These are phyloP conservation scores for Lipophrys pholis DNA, from an alignment of 2,113 vertebrate genomes.

Conservation along the genomic window DNA sequence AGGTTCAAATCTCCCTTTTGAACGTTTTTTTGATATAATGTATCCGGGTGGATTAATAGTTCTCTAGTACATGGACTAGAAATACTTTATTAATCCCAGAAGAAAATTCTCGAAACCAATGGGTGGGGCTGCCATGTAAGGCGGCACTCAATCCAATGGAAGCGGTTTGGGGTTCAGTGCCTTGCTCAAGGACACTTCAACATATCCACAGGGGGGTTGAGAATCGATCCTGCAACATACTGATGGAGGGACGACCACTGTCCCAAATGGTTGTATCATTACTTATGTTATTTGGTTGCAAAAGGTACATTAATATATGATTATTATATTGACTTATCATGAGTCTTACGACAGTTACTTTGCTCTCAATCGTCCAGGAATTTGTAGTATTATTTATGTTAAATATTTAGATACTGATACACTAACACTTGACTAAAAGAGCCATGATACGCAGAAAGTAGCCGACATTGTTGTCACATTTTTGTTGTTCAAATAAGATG, in stretches of 20 bases:
- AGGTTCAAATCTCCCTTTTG: slow-evolving; percentile 3
- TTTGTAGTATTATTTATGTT: not conserved
- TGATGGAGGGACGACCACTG: not conserved
- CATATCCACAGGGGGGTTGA: too few relatives aligned
- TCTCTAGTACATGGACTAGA: not conserved
- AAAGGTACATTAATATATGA: not conserved
- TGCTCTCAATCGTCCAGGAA: slow-evolving; percentile 3
- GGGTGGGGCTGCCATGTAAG: too few relatives aligned
- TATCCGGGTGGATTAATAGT: slow-evolving; percentile 4
- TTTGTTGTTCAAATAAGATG: not conserved
- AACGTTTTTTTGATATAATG: slow-evolving; percentile 18
- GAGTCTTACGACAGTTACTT: not conserved
- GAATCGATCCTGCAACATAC: too few relatives aligned
- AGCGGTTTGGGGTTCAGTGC: too few relatives aligned
- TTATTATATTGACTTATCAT: not conserved
- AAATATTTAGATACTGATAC: too few relatives aligned
- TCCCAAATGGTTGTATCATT: slow-evolving; percentile 15
- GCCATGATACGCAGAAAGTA: too few relatives aligned
- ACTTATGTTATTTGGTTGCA: slow-evolving; percentile 17
- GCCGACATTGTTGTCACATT: too few relatives aligned
- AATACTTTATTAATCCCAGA: too few relatives aligned
- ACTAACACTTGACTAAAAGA: too few relatives aligned
- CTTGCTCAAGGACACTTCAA: too few relatives aligned
- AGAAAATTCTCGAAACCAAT: too few relatives aligned
- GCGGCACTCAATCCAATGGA: too few relatives aligned